Evolutionary conservation across 1,140 invertebrate genomes (phyloP), one percentile per base, ranked within the genome.

Genomic region (Ruditapes philippinarum): DNA sequence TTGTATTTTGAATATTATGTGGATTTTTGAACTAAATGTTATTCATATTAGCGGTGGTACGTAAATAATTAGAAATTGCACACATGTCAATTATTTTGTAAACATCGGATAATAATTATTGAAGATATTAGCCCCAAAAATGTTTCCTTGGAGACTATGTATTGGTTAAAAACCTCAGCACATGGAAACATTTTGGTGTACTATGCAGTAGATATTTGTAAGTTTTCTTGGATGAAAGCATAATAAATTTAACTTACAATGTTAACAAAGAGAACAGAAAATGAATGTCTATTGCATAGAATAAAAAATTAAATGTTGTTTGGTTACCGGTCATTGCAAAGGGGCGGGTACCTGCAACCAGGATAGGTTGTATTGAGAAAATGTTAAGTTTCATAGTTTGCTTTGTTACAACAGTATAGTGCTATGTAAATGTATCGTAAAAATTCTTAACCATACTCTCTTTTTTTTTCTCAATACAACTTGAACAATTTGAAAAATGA

Each of bases 31-130:
- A 51, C 25, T 78, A 1, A 78, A 78, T 78, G 74, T 78, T 74
- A 42, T 45, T 25, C 38, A 49, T 54, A 31, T 57, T 78, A 78
- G 74, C 74, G 42, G 74, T 78, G 74, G 74, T 78, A 78, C 33
- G 36, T 70, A 31, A 78, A 31, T 78, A 2, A n/a, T 54, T 51
- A 49, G 45, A 17, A 51, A 45, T 78, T 78, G 74, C 49, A 78
- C 74, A 78, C 54, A 17, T 76, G 73, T 49, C n/a, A 45, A 45
- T 28, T 49, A n/a, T n/a, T 49, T 78, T 78, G 74, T 78, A 78
- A 78, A 78, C 74, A 78, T 78, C 45, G 49, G 74, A 76, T 3
- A 76, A 25, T 25, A 31, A 1, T 28, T 5, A 12, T 31, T n/a
- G 28, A 28, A n/a, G 25, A 76, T 68, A 9, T 12, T 49, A 25